phyloP scores from a whole-genome alignment of 1,140 invertebrate genomes.

The Saccostrea cuccullata region DNA sequence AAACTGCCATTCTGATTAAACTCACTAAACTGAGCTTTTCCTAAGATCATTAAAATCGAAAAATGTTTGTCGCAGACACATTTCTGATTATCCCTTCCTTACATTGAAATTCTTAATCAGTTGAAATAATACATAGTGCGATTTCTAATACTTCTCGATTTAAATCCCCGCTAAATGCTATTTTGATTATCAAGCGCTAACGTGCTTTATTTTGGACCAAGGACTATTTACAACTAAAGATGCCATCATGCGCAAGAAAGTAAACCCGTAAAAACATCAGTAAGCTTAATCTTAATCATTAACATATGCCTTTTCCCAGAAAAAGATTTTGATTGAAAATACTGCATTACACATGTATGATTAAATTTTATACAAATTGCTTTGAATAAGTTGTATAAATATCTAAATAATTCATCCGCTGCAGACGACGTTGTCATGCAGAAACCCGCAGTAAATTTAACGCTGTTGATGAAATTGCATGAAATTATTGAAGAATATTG shows the following conservation, averaged over 20 bases:
- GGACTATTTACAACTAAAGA: slow-evolving; percentile 42
- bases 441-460: background rate
- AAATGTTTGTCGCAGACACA: slow-evolving; percentile 9
- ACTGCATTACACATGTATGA: background rate
- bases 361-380: background rate
- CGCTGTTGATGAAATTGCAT: background rate
- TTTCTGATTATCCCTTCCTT: slow-evolving; percentile 27
- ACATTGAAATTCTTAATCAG: slow-evolving; percentile 18
- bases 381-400: background rate
- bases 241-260: slow-evolving; percentile 45
- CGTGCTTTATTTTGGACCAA: slow-evolving; percentile 12
- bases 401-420: background rate
- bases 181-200: slow-evolving; percentile 16
- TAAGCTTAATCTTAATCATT: background rate
- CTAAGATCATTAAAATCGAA: background rate
- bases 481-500: background rate
- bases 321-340: background rate
- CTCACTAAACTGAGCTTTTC: slow-evolving; percentile 12
- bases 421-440: slow-evolving; percentile 26
- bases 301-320: background rate
- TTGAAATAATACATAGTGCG: slow-evolving; percentile 19
- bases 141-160: slow-evolving; percentile 18
- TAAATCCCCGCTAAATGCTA: slow-evolving; percentile 35
- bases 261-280: background rate
- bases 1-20: slow-evolving; percentile 3